Conservation (phyloP, 37 sponge, comb jelly and placozoan species). For the Bolinopsis microptera region DNA sequence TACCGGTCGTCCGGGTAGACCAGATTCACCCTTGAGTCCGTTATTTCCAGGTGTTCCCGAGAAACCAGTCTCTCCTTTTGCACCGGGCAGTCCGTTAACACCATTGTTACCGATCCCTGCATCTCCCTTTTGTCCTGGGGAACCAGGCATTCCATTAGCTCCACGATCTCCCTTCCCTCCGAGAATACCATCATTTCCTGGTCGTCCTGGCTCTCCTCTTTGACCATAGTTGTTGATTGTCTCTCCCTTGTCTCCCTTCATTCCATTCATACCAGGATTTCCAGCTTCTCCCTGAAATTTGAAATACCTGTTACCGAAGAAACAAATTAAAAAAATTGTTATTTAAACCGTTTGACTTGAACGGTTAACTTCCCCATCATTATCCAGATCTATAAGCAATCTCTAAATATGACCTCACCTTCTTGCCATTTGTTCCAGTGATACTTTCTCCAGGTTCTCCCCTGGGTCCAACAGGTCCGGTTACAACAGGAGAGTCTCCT, state of each 20-base stretch:
- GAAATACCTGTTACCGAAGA: too few species aligned
- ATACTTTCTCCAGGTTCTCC: slow-evolving; percentile 51
- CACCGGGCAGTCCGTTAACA: neutral
- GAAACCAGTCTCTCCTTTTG: slow-evolving; percentile 8
- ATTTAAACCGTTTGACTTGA: neutral
- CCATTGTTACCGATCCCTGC: neutral
- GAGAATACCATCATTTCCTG: slow-evolving; percentile 67
- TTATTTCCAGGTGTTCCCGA: slow-evolving; percentile 32
- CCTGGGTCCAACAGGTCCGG: slow-evolving; percentile 67
- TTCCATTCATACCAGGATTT: slow-evolving; percentile 67
- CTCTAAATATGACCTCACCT: too few species aligned
- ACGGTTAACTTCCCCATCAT: neutral
- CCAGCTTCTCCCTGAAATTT: slow-evolving; percentile 69
- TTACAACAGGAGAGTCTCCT: slow-evolving; percentile 66
- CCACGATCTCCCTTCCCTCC: slow-evolving; percentile 65
- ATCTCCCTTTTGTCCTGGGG: neutral
- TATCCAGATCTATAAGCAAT: too few species aligned
- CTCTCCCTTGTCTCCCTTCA: slow-evolving; percentile 33
- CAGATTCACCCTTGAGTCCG: slow-evolving; percentile 16
- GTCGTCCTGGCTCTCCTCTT: neutral
- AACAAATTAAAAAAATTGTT: neutral
- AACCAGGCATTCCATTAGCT: neutral
- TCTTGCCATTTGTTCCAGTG: neutral
- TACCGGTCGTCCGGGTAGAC: slow-evolving; percentile 72
- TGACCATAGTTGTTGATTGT: slow-evolving; percentile 9